Evolutionary conservation across 37 sponge, comb jelly and placozoan genomes (phyloP), one percentile per base, ranked within the genome.

Genomic region (Spongilla lacustris): DNA sequence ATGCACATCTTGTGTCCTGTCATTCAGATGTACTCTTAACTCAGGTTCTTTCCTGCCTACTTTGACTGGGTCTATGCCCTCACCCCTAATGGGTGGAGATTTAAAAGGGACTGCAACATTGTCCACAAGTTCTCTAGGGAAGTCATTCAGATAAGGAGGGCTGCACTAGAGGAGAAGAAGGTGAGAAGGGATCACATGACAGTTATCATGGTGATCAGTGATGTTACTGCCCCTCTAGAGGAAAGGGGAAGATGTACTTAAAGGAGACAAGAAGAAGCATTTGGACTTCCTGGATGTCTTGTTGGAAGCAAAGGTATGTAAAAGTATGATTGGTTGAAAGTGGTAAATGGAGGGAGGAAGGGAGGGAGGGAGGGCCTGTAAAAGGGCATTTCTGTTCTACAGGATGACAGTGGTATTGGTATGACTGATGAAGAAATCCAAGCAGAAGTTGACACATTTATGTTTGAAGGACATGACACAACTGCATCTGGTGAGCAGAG

Each of bases 381-480:
- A n/a, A n/a, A n/a, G n/a, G n/a, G n/a, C n/a, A 19, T 14, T 58
- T 17, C 1, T 10, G 58, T 19, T 69, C 4, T 30, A 23, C 70
- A 93, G 93, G 93, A 93, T 86, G 87, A 83, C 11, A 49, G 86
- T 50, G 87, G 87, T 37, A 49, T 71, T 69, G 90, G 93, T 4
- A 71, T 93, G 81, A 93, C 93, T 67, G 94, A 94, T 67, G 72
- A 74, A 31, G 95, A 96, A 68, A 96, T 96, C 12, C 77, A 94
- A 68, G 92, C 91, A 73, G 97, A 96, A 74, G 90, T 96, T 81
- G 97, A 96, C 88, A 96, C 97, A 24, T 96, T 96, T 50, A 89
- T 96, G 90, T 96, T 96, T 92, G 97, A 94, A 80, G 97, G 97
- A n/a, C 97, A 96, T 38, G 97, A 96, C 91, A 96, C 97, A 38